These are phyloP conservation scores for Hylyphantes graminicola DNA, from an alignment of 1,140 invertebrate genomes.

Conservation along the genomic window DNA sequence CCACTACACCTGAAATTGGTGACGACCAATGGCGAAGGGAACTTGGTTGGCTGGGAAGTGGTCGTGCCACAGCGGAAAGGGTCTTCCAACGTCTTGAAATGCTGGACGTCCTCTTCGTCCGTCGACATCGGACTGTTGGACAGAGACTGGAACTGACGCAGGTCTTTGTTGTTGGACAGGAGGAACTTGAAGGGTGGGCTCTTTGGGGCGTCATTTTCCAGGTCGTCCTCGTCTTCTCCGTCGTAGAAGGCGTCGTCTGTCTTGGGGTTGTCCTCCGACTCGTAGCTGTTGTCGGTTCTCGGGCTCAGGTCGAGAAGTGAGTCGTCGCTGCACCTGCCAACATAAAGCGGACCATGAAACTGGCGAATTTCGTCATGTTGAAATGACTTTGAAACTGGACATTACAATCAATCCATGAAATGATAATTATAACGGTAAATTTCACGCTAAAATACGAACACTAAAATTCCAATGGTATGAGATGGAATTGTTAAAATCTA, in stretches of 20 bases:
- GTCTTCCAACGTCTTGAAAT: no score
- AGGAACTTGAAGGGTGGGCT: constrained; percentile 22
- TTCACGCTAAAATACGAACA: no score
- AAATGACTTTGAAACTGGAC: no score
- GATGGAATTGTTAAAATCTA: no score
- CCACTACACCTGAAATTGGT: neutral
- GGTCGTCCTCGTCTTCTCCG: neutral
- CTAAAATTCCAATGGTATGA: no score
- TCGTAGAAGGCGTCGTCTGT: neutral
- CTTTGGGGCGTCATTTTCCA: neutral
- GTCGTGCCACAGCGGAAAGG: neutral
- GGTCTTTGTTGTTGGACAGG: neutral
- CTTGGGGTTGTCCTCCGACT: constrained; percentile 9
- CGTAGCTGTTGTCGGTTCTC: constrained; percentile 48
- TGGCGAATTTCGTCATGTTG: no score
- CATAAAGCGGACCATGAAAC: no score
- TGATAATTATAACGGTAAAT: no score
- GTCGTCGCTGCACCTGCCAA: neutral
- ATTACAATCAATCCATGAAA: no score
- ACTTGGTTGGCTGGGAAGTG: constrained; percentile 4
- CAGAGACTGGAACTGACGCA: no score
- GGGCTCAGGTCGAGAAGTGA: constrained; percentile 50
- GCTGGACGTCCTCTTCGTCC: no score
- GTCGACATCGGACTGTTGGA: no score
- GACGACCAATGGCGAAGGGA: neutral